Evolutionary conservation across 2,888 invertebrate species (phyloP), one percentile per base, ranked within the genome.

Genomic region (Myopa tessellatipennis): DNA sequence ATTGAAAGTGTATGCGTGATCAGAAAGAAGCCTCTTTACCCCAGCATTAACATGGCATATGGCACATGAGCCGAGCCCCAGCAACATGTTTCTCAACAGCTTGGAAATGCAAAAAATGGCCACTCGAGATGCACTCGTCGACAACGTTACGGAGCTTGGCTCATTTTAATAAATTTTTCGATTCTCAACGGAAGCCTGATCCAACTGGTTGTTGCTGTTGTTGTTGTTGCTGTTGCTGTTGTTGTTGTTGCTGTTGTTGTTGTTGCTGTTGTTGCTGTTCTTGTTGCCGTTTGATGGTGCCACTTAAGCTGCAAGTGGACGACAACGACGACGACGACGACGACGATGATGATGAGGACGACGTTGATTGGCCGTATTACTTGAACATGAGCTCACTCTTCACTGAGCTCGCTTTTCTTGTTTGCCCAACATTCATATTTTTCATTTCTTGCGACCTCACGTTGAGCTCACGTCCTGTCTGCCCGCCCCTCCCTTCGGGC

Each of bases 301-400:
- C 38, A 69, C 75, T 75, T 18, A 65, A 75, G 45, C 58, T 58
- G 69, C 69, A 75, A 75, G 75, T 75, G 75, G 74, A 74, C 74
- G 74, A 68, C 73, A 18, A 61, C 26, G 63, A 63, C 61, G 75
- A 68, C 73, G 45, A 61, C 26, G 63, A 63, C 61, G 75, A 69
- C 36, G 68, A 45, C 14, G 52, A 52, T 34, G 65, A 74, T 50
- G 65, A 74, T 40, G 50, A 65, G 12, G 68, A 71, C 74, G 79
- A 76, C 79, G 78, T 78, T 79, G 76, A 77, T 79, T 79, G 74
- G 79, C 79, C 78, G 74, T 75, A 79, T 78, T 78, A 78, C 76
- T 78, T 79, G 78, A 79, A 78, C 71, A 72, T 78, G 78, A 78
- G 77, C 78, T 75, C 40, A 45, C 60, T 75, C 52, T 60, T 58